These are phyloP conservation scores for Aulostomus chinensis DNA, from an alignment of 2,797 vertebrate genomes.

Conservation along the genomic window DNA sequence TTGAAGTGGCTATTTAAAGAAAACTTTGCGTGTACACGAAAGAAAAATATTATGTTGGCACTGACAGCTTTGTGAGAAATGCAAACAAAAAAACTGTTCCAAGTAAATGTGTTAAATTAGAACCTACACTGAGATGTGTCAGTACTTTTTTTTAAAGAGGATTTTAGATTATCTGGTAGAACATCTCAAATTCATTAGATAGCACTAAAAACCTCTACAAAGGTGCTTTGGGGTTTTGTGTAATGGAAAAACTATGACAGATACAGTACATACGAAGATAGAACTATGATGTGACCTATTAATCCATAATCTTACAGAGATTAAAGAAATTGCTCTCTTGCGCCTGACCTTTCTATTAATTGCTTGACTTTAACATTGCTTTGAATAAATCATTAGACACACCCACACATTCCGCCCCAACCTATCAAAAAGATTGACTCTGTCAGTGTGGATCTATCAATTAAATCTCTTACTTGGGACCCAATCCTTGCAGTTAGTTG, in stretches of 20 bases:
- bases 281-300: not conserved
- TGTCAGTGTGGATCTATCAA: conserved; percentile 58
- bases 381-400: conserved; percentile 39
- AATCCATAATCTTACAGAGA: conserved; percentile 25
- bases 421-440: conserved; percentile 54
- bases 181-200: not conserved
- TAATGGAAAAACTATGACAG: not conserved
- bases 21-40: conserved; percentile 49
- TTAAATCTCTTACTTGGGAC: conserved; percentile 60
- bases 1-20: conserved; percentile 68
- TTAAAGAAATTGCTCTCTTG: conserved; percentile 18
- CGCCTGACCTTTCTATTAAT: conserved; percentile 15
- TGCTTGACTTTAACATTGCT: conserved; percentile 19
- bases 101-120: too few relatives aligned
- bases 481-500: conserved; percentile 47
- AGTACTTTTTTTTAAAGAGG: not conserved
- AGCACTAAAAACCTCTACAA: not conserved
- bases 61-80: conserved; percentile 7
- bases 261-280: not conserved
- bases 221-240: too few relatives aligned
- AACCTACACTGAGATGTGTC: too few relatives aligned
- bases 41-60: conserved; percentile 50
- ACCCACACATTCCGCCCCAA: conserved; percentile 27
- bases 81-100: not conserved
- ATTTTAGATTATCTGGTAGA: not conserved